Evolutionary conservation across 2,113 vertebrate genomes (phyloP), one percentile per base, ranked within the genome.

Genomic region (Rallus limicola): DNA sequence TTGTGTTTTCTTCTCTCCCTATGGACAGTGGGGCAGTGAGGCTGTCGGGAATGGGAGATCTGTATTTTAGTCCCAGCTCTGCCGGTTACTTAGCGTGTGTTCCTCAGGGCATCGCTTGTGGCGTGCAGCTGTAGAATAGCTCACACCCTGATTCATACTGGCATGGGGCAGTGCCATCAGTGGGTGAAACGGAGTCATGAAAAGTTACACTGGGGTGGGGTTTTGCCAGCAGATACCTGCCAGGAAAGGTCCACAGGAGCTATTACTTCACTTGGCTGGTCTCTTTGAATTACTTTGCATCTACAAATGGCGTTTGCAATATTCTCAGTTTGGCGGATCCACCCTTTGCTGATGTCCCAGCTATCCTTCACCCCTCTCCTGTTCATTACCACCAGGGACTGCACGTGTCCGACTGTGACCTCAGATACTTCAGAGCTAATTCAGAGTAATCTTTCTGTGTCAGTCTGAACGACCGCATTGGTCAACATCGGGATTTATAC

Each of bases 401-500:
- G 40, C 80, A 90, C 6, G 1, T 88, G 62, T 79, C 65, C 71
- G 62, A 87, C 34, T 89, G 55, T 93, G 58, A 84, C 58, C 92
- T 88, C 82, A 82, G 85, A 90, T 88, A 79, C 62, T 86, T 93
- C 69, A 93, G 44, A 53, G 80, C 40, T 93, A 87, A 91, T 81
- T 65, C 65, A 62, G 53, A 68, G 74, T 48, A 91, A 90, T 81
- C 44, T 95, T 81, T 83, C 82, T 86, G 34, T 79, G 62, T 95
- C 83, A 63, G 77, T 84, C 44, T 75, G 83, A 94, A 88, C 46
- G 75, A 82, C 67, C 91, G 46, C 0, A 0, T 63, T 90, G 78
- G 78, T 93, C 70, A 94, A 92, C 83, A 76, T 42, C 53, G 85
- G 92, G 86, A 91, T 93, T 96, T 96, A 86, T 79, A 88, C n/a